A percentile compares a stretch with the other conserved stretches of the same genome.
These are phyloP conservation scores for Drosophila setosimentum DNA, from an alignment of 2,888 invertebrate species.

Conservation along the genomic window DNA sequence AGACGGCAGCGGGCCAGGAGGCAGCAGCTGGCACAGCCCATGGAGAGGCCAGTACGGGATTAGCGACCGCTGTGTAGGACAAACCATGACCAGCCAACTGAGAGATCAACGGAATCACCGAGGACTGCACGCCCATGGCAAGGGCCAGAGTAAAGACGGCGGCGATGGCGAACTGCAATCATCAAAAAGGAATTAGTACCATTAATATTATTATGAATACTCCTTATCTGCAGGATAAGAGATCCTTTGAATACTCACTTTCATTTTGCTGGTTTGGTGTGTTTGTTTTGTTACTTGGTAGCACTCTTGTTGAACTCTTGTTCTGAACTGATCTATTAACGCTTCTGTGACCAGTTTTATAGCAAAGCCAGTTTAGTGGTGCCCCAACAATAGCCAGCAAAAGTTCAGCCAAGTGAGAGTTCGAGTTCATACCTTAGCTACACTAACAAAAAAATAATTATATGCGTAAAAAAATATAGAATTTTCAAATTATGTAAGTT, in stretches of 20 bases:
- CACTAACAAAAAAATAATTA: not conserved
- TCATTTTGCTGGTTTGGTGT: slow-evolving; percentile 68
- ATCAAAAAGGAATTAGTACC: not conserved
- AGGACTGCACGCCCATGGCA: slow-evolving; percentile 82
- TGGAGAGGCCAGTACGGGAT: slow-evolving; percentile 60
- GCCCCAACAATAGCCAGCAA: slow-evolving; percentile 45
- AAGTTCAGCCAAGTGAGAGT: slow-evolving; percentile 73
- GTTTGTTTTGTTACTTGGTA: slow-evolving; percentile 39
- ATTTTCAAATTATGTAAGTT: not conserved
- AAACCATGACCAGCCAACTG: slow-evolving; percentile 75
- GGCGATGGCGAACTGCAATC: slow-evolving; percentile 76
- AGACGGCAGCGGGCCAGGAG: slow-evolving; percentile 58
- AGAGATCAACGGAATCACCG: slow-evolving; percentile 74
- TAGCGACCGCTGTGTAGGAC: slow-evolving; percentile 79
- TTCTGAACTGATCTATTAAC: slow-evolving; percentile 76
- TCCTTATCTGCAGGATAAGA: not conserved
- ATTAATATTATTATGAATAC: not conserved
- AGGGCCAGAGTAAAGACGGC: slow-evolving; percentile 82
- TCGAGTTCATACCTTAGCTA: slow-evolving; percentile 60
- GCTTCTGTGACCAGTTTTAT: slow-evolving; percentile 59
- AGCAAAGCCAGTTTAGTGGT: slow-evolving; percentile 19
- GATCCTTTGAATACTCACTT: slow-evolving; percentile 70
- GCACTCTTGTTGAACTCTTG: slow-evolving; percentile 75
- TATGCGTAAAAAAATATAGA: not conserved
- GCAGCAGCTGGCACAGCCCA: slow-evolving; percentile 52